Conservation (phyloP, 1,140 invertebrate genomes). For the Orussus abietinus region DNA sequence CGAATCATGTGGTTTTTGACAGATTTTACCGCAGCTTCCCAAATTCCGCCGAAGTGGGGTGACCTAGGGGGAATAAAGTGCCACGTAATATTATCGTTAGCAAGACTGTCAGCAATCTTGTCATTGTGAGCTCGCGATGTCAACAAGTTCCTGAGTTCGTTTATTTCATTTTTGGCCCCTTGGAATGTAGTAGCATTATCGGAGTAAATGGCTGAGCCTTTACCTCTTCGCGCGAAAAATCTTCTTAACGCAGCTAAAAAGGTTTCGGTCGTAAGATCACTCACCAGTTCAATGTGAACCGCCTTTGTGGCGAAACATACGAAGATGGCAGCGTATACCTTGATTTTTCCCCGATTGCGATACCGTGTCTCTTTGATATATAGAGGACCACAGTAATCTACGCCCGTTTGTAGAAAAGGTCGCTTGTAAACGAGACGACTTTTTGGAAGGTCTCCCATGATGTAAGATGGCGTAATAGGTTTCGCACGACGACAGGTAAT, state of each 20-base stretch:
- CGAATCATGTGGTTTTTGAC: conserved; percentile 23
- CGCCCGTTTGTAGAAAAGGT: conserved; percentile 28
- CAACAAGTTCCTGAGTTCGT: not conserved
- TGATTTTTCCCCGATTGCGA: conserved; percentile 10
- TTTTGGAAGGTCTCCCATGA: conserved; percentile 38
- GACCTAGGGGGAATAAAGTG: conserved; percentile 14
- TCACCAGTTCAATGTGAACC: conserved; percentile 33
- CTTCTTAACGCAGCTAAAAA: conserved; percentile 28
- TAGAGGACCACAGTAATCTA: conserved; percentile 37
- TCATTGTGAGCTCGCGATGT: not conserved
- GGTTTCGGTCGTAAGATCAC: conserved; percentile 26
- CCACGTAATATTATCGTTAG: too few species aligned
- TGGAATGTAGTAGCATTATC: conserved; percentile 27
- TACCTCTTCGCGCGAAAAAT: conserved; percentile 28
- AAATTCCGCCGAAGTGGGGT: conserved; percentile 16
- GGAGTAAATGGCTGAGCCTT: conserved; percentile 14
- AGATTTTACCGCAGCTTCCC: conserved; percentile 22
- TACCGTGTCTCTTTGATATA: conserved; percentile 20
- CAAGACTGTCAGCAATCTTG: too few species aligned
- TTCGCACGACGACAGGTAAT: conserved; percentile 15
- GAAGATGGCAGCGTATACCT: conserved; percentile 17
- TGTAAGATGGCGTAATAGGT: conserved; percentile 12
- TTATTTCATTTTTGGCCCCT: conserved; percentile 20
- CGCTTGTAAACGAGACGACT: conserved; percentile 21
- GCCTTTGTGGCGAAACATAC: conserved; percentile 23